Evolutionary conservation across 2,888 invertebrate genomes (phyloP).

Genomic region (Caenorhabditis sp.): DNA sequence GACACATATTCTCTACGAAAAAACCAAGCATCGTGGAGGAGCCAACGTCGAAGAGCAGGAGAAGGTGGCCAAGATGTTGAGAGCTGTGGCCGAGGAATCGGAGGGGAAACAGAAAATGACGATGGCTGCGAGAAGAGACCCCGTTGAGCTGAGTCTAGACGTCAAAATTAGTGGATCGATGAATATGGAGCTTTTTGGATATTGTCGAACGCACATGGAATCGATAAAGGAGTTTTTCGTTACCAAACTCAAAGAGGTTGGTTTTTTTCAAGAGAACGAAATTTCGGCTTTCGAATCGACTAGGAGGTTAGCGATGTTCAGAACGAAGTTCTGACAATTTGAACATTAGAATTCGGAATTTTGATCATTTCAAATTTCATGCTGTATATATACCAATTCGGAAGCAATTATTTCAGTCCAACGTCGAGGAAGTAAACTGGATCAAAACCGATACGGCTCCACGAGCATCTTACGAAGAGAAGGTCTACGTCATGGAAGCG

Average conservation of each 20-base stretch:
- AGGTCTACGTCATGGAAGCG: conserved; percentile 48
- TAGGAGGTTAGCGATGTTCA: too few relatives aligned
- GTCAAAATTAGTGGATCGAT: conserved; percentile 45
- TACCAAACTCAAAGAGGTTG: conserved; percentile 15
- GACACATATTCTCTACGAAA: conserved; percentile 60
- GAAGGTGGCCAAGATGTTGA: conserved; percentile 41
- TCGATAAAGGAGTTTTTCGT: conserved; percentile 40
- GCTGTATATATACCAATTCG: too few relatives aligned
- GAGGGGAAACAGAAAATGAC: not conserved
- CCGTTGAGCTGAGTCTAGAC: conserved; percentile 37
- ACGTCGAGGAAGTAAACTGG: conserved; percentile 34
- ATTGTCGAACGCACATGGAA: conserved; percentile 33
- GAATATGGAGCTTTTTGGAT: conserved; percentile 45
- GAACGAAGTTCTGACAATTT: too few relatives aligned
- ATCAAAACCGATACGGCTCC: conserved; percentile 40
- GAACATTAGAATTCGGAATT: too few relatives aligned
- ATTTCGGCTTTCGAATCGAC: too few relatives aligned
- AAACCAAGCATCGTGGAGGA: conserved; percentile 51
- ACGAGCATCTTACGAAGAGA: conserved; percentile 59
- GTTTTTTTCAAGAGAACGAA: too few relatives aligned
- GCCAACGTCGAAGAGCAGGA: conserved; percentile 56
- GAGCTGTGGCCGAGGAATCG: conserved; percentile 20
- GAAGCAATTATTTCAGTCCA: conserved; percentile 2
- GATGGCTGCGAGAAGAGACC: not conserved
- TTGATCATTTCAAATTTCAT: too few relatives aligned